phyloP scores from a whole-genome alignment of 2,797 vertebrate genomes.

The Anomalospiza imberbis region DNA sequence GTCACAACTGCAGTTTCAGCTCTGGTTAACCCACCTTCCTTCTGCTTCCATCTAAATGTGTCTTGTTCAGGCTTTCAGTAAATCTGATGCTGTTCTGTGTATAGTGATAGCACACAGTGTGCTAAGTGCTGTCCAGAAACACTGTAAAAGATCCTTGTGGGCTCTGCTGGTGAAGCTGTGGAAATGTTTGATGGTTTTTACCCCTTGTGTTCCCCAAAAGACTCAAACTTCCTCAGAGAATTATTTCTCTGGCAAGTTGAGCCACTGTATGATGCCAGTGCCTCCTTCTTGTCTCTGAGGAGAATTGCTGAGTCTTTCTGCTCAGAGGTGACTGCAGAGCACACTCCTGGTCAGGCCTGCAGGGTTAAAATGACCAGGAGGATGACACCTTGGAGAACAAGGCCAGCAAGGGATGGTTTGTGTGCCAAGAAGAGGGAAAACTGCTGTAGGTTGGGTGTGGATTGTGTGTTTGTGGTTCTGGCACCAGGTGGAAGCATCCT shows the following conservation, averaged over 20 bases:
- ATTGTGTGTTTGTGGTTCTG: background rate
- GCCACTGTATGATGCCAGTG: background rate
- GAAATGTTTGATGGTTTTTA: background rate
- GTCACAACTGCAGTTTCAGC: background rate
- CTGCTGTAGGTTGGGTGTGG: background rate
- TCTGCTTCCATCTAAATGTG: background rate
- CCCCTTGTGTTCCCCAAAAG: background rate
- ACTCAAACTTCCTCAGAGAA: background rate
- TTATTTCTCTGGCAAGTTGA: background rate
- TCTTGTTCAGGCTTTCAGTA: background rate
- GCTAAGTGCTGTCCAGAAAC: background rate
- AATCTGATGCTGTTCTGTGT: background rate
- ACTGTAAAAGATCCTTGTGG: background rate
- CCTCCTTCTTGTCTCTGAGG: background rate
- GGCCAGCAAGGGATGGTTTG: background rate
- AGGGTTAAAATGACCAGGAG: conserved; percentile 6
- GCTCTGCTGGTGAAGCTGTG: background rate
- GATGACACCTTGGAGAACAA: background rate
- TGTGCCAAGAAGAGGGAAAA: background rate
- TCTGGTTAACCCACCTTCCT: background rate
- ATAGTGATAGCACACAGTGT: background rate
- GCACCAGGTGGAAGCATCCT: background rate
- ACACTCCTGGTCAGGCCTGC: background rate
- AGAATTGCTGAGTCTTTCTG: background rate
- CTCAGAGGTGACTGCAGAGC: background rate